These are phyloP conservation scores for Danaus chrysippus DNA, from an alignment of 2,888 invertebrate genomes.

Conservation along the genomic window DNA sequence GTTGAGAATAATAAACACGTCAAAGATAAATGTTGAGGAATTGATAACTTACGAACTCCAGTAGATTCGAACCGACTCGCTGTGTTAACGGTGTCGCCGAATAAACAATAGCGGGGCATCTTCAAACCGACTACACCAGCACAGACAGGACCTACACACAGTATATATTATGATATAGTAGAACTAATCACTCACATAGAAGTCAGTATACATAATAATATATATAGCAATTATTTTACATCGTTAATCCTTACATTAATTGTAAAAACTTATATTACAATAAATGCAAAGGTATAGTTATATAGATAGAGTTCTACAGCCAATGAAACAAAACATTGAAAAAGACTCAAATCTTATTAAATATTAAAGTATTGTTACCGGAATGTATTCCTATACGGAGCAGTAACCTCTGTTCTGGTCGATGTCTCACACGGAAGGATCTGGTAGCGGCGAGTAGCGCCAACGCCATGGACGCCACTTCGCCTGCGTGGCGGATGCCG, in stretches of 20 bases:
- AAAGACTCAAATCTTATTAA: too few species aligned
- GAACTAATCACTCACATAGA: too few species aligned
- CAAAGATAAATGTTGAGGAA: background rate
- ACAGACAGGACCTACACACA: constrained; percentile 87
- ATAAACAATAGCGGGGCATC: constrained; percentile 95
- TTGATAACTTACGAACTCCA: constrained; percentile 81
- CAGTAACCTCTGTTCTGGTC: constrained; percentile 89
- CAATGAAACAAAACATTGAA: too few species aligned
- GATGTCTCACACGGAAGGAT: constrained; percentile 92
- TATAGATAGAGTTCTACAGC: too few species aligned
- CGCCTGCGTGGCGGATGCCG: constrained; percentile 93
- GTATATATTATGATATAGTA: background rate
- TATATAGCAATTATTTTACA: too few species aligned
- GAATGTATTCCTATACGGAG: constrained; percentile 95
- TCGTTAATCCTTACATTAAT: too few species aligned
- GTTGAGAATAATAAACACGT: too few species aligned
- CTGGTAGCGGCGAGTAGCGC: constrained; percentile 90
- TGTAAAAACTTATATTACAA: too few species aligned
- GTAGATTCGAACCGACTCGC: constrained; percentile 93
- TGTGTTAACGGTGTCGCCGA: constrained; percentile 96
- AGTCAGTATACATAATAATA: too few species aligned
- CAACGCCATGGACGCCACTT: constrained; percentile 96
- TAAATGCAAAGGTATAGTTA: too few species aligned
- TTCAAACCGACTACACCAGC: constrained; percentile 95
- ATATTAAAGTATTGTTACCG: constrained; percentile 58